Percentiles rank a stretch among this genome's conserved stretches.
These are phyloP conservation scores for Clarias gariepinus DNA, from an alignment of 2,113 vertebrate genomes.

Conservation along the genomic window DNA sequence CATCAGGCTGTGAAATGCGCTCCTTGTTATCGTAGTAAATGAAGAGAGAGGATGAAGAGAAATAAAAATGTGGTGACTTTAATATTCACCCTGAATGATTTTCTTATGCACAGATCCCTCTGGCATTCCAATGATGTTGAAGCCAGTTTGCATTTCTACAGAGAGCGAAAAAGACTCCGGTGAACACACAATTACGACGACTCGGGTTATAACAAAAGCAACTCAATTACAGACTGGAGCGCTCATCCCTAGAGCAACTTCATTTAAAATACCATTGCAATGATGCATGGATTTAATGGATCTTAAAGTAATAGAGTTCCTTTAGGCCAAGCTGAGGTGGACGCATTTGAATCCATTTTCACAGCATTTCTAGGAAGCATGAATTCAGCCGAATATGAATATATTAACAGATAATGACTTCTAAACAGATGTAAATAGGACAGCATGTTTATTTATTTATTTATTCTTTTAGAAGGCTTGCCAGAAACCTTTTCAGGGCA, in stretches of 20 bases:
- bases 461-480: not conserved
- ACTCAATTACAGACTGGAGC: slow-evolving; percentile 1
- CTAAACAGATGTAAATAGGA: not conserved
- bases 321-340: slow-evolving; percentile 4
- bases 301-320: slow-evolving; percentile 31
- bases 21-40: not conserved
- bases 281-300: slow-evolving; percentile 9
- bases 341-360: slow-evolving; percentile 36
- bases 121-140: not conserved
- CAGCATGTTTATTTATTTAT: not conserved
- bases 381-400: not conserved
- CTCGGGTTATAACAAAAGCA: slow-evolving; percentile 2
- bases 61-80: not conserved
- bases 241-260: slow-evolving; percentile 2
- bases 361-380: not conserved
- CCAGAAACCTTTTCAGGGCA: not conserved
- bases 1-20: not conserved
- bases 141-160: not conserved
- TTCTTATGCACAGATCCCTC: slow-evolving; percentile 10
- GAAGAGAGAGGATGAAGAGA: not conserved
- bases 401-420: slow-evolving; percentile 5
- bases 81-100: not conserved
- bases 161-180: not conserved
- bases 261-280: slow-evolving; percentile 19
- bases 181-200: not conserved